These are phyloP conservation scores for Holcopasites calliopsidis DNA, from an alignment of 1,140 invertebrate species.

Conservation along the genomic window DNA sequence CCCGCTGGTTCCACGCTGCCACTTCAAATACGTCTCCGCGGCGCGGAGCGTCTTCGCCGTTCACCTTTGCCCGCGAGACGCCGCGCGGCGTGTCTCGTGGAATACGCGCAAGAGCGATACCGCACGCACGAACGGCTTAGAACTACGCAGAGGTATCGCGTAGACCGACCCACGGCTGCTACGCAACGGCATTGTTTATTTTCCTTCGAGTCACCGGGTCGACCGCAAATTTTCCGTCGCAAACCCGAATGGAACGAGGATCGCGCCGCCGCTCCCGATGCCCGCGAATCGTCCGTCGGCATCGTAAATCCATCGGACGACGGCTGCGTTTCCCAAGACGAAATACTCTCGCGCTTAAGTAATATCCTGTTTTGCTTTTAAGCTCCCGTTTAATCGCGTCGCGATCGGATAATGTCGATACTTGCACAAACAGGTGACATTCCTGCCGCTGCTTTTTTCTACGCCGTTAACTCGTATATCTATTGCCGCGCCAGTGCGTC, in stretches of 20 bases:
- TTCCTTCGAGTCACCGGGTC: constrained; percentile 8
- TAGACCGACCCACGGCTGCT: constrained; percentile 33
- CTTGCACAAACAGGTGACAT: constrained; percentile 65
- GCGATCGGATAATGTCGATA: constrained; percentile 49
- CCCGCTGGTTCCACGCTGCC: neutral
- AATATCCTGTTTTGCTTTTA: constrained; percentile 61
- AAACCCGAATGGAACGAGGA: no score
- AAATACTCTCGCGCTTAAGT: constrained; percentile 52
- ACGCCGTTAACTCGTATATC: constrained; percentile 52
- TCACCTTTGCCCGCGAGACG: constrained; percentile 37
- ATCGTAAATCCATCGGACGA: constrained; percentile 41
- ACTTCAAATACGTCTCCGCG: constrained; percentile 53
- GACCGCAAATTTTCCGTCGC: neutral
- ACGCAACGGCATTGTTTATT: neutral
- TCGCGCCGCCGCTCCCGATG: no score
- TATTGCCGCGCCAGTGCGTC: constrained; percentile 48
- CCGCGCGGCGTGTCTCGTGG: no score
- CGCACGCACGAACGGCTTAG: constrained; percentile 27
- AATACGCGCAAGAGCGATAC: constrained; percentile 45
- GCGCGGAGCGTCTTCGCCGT: constrained; percentile 12
- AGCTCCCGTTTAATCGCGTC: constrained; percentile 45
- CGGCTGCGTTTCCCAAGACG: constrained; percentile 55
- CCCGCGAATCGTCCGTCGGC: no score
- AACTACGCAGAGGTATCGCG: constrained; percentile 58
- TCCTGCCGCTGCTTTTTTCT: constrained; percentile 50